These are phyloP conservation scores for Eulimnadia texana DNA, from an alignment of 1,140 invertebrate genomes.

Conservation along the genomic window DNA sequence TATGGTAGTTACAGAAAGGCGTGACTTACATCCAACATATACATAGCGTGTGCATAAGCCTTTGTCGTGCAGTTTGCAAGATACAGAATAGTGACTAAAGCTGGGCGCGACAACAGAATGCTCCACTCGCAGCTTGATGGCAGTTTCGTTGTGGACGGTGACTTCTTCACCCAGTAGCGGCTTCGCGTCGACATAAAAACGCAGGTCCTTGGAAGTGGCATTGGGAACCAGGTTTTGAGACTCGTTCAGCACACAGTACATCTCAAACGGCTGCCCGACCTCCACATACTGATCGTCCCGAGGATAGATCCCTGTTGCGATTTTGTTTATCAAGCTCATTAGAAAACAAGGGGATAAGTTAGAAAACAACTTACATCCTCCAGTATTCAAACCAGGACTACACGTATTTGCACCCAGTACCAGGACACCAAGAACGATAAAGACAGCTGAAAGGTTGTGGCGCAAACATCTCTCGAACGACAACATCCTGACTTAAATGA, in stretches of 20 bases:
- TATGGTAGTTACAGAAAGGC: no score
- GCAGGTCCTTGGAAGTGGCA: constrained; percentile 32
- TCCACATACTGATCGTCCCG: constrained; percentile 35
- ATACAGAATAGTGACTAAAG: constrained; percentile 28
- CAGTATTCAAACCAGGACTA: neutral
- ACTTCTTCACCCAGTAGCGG: constrained; percentile 26
- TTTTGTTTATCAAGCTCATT: no score
- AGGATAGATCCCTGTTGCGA: constrained; percentile 33
- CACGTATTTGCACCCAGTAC: neutral
- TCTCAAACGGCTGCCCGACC: constrained; percentile 31
- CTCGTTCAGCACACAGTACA: constrained; percentile 35
- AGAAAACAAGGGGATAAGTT: no score
- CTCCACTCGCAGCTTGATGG: constrained; percentile 30
- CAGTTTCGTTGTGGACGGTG: constrained; percentile 33
- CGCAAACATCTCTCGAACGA: neutral
- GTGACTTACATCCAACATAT: constrained; percentile 6
- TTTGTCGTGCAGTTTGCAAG: neutral
- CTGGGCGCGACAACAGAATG: constrained; percentile 29
- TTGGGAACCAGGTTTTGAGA: constrained; percentile 27
- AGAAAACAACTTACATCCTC: neutral
- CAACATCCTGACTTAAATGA: neutral
- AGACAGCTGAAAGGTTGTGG: neutral
- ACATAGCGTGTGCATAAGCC: constrained; percentile 1
- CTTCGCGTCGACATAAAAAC: constrained; percentile 28
- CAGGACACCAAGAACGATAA: neutral